Percentiles rank a stretch among this genome's conserved stretches.
Evolutionary conservation across 1,140 invertebrate genomes (phyloP).

Genomic region (Oedothorax gibbosus): DNA sequence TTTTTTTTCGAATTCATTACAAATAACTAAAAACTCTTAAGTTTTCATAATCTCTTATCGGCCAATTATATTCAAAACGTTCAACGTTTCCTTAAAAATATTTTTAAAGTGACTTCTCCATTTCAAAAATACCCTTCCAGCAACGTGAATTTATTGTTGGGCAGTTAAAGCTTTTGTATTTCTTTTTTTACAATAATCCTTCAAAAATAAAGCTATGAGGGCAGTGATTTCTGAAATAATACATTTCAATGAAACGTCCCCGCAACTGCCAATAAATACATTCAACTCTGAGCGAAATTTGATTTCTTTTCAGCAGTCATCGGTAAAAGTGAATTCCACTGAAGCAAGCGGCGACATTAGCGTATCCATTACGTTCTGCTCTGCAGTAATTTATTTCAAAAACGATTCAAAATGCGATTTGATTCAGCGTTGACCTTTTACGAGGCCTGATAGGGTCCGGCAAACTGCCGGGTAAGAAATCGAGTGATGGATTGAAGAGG

Average conservation of each 20-base stretch:
- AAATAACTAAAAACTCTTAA: too few relatives aligned
- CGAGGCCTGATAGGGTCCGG: slow-evolving; percentile 46
- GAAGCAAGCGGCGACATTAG: slow-evolving; percentile 35
- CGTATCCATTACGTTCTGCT: slow-evolving; percentile 50
- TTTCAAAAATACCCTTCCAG: too few relatives aligned
- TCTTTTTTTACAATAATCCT: too few relatives aligned
- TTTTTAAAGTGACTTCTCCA: too few relatives aligned
- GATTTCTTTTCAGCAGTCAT: slow-evolving; percentile 45
- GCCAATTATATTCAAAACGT: too few relatives aligned
- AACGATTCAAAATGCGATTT: slow-evolving; percentile 58
- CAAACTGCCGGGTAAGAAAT: slow-evolving; percentile 5
- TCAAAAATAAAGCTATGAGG: not conserved
- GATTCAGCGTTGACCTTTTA: slow-evolving; percentile 49
- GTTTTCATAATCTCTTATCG: too few relatives aligned
- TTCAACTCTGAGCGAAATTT: slow-evolving; percentile 52
- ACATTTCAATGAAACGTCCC: slow-evolving; percentile 52
- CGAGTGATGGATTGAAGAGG: slow-evolving; percentile 31
- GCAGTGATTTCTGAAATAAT: slow-evolving; percentile 33
- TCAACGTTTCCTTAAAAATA: too few relatives aligned
- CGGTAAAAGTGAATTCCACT: slow-evolving; percentile 11
- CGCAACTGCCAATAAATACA: slow-evolving; percentile 51
- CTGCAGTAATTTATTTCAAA: slow-evolving; percentile 55
- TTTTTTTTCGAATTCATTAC: too few relatives aligned
- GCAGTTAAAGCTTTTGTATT: too few relatives aligned
- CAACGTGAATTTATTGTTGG: too few relatives aligned